phyloP scores from a whole-genome alignment of 2,113 vertebrate species.

The Corythaixoides concolor region DNA sequence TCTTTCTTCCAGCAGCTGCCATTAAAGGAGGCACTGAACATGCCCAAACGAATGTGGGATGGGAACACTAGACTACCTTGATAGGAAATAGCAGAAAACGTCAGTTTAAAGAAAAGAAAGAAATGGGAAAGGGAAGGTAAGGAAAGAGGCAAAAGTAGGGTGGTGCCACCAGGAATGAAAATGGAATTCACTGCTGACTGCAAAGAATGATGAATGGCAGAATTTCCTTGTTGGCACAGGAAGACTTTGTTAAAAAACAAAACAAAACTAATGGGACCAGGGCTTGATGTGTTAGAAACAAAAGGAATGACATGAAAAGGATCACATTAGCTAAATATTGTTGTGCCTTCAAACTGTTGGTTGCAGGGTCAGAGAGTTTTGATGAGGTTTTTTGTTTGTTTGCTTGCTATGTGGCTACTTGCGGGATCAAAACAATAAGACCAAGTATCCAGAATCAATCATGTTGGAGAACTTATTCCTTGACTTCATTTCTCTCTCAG shows the following conservation, averaged over 20 bases:
- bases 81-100: neutral
- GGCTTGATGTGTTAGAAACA: neutral
- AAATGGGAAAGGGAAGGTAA: neutral
- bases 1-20: neutral
- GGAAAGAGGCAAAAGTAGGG: neutral
- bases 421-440: neutral
- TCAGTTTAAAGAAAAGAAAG: neutral
- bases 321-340: neutral
- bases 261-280: neutral
- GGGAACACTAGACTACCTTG: neutral
- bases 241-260: neutral
- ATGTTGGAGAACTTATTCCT: neutral
- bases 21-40: neutral
- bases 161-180: neutral
- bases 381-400: neutral
- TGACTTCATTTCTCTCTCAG: neutral
- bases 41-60: neutral
- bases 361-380: neutral
- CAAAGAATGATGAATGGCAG: neutral
- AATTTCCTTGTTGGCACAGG: slow-evolving; percentile 8
- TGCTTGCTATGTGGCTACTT: neutral
- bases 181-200: neutral
- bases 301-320: neutral
- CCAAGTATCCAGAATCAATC: neutral
- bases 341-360: neutral